Conservation (phyloP, 1,140 invertebrate genomes). For the Trichonephila clavata region DNA sequence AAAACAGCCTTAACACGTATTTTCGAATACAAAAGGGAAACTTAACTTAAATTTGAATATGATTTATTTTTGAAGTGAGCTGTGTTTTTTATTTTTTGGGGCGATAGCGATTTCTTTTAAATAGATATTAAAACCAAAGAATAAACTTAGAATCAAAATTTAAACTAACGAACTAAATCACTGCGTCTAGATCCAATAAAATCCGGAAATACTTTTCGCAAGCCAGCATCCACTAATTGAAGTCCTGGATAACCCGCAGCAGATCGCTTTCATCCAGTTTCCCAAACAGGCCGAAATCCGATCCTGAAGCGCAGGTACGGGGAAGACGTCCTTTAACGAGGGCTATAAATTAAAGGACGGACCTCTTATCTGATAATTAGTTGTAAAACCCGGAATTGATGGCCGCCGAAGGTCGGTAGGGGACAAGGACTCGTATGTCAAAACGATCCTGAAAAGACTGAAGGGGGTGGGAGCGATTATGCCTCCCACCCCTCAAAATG, state of each 20-base stretch:
- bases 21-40: no score
- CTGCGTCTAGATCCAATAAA: no score
- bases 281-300: conserved; percentile 8
- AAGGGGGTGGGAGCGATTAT: not conserved
- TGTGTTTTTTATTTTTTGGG: no score
- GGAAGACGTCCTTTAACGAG: not conserved
- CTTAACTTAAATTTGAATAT: no score
- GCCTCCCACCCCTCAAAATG: not conserved
- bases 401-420: conserved; percentile 29
- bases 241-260: not conserved
- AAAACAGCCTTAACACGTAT: no score
- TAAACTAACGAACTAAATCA: no score
- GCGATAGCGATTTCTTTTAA: no score
- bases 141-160: no score
- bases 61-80: no score
- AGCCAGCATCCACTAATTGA: not conserved
- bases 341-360: not conserved
- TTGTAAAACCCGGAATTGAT: conserved; percentile 37
- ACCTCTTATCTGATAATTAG: conserved; percentile 38
- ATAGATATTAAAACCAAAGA: no score
- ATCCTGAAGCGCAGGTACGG: not conserved
- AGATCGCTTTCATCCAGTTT: not conserved
- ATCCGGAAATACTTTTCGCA: no score
- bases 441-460: not conserved
- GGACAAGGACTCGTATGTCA: conserved; percentile 5